Evolutionary conservation across 2,797 vertebrate genomes (phyloP).

Genomic region (Mycteria americana): DNA sequence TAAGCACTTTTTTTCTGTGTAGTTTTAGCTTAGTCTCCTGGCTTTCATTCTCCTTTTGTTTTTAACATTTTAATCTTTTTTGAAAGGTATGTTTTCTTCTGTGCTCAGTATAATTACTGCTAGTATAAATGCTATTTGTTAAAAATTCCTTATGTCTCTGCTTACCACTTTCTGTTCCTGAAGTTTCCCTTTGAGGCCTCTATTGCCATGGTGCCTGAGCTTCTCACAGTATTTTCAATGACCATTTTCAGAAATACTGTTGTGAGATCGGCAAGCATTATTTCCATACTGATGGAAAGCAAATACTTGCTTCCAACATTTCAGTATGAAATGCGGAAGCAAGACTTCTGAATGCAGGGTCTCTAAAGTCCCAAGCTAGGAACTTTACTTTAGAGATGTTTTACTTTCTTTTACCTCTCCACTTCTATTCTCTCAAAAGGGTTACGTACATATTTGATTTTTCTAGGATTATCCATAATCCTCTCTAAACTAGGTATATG

Average conservation of each 20-base stretch:
- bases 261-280: not conserved
- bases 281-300: not conserved
- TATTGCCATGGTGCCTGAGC: not conserved
- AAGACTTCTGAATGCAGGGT: not conserved
- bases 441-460: not conserved
- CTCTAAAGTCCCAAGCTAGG: not conserved
- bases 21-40: not conserved
- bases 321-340: not conserved
- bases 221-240: not conserved
- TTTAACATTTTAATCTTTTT: not conserved
- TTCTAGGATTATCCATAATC: not conserved
- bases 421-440: not conserved
- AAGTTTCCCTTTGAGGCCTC: not conserved
- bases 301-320: no score
- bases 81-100: not conserved
- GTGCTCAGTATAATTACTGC: not conserved
- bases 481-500: not conserved
- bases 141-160: not conserved
- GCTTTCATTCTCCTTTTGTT: not conserved
- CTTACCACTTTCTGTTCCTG: not conserved
- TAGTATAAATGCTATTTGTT: not conserved
- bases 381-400: not conserved
- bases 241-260: not conserved
- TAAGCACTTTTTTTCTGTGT: not conserved
- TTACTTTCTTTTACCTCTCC: not conserved